Evolutionary conservation across 1,140 invertebrate genomes (phyloP).

Genomic region (Whitmania pigra): DNA sequence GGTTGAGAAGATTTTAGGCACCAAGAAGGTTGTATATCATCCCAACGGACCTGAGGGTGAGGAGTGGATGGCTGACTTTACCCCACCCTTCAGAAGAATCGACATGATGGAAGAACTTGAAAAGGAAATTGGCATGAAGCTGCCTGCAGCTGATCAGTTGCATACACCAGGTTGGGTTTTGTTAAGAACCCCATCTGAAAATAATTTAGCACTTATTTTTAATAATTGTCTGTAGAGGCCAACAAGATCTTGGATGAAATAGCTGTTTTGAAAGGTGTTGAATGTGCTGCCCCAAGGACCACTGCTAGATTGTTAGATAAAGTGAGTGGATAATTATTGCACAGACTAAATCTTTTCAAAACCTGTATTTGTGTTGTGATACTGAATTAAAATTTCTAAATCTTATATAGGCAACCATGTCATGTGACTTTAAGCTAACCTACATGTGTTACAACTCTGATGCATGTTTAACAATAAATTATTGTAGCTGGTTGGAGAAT

Average conservation of each 20-base stretch:
- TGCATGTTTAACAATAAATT: conserved; percentile 45
- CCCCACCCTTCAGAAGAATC: conserved; percentile 84
- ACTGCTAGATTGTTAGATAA: conserved; percentile 87
- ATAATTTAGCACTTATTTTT: neutral
- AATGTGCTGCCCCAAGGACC: conserved; percentile 82
- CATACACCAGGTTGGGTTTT: conserved; percentile 38
- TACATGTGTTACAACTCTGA: conserved; percentile 39
- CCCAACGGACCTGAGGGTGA: conserved; percentile 67
- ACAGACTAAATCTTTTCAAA: too few relatives aligned
- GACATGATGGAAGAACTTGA: conserved; percentile 83
- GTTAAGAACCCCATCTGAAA: conserved; percentile 2
- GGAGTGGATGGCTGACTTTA: conserved; percentile 79
- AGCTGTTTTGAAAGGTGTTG: conserved; percentile 72
- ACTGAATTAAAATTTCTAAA: too few relatives aligned
- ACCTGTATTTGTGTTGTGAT: too few relatives aligned
- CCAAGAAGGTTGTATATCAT: conserved; percentile 71
- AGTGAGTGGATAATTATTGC: conserved; percentile 41
- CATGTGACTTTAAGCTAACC: too few relatives aligned
- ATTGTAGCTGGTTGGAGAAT: conserved; percentile 70
- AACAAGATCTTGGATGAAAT: conserved; percentile 54
- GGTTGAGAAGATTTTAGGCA: conserved; percentile 56
- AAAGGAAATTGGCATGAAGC: conserved; percentile 63
- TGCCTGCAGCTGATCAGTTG: conserved; percentile 55
- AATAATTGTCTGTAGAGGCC: conserved; percentile 39
- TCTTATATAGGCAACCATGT: too few relatives aligned